These are phyloP conservation scores for Eulemur mongoz DNA, from an alignment of 2,797 vertebrate species.

Conservation along the genomic window DNA sequence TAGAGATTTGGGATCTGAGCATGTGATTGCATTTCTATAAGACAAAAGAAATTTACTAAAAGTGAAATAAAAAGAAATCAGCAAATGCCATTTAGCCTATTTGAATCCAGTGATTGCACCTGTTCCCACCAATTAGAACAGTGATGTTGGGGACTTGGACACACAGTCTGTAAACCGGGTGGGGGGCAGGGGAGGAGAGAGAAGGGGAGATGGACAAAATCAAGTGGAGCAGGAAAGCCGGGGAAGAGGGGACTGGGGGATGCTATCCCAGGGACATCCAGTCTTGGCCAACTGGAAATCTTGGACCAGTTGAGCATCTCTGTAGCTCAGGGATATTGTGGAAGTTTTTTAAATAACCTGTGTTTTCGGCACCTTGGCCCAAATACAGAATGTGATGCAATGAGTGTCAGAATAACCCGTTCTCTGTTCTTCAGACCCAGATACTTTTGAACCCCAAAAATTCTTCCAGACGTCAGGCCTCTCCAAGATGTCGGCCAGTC, in stretches of 20 bases:
- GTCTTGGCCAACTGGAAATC: not conserved
- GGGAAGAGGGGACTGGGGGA: rapidly evolving
- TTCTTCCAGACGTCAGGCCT: constrained; percentile 97
- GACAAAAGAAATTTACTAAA: not conserved
- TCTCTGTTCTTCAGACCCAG: constrained; percentile 89
- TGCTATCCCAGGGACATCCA: not conserved
- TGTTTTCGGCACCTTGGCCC: constrained; percentile 13
- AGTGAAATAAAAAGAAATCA: not conserved
- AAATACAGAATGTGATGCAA: not conserved
- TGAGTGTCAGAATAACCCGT: not conserved
- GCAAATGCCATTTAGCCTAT: not conserved
- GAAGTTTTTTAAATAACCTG: not conserved
- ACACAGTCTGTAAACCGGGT: not conserved
- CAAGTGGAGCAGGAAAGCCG: not conserved
- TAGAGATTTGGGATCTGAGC: not conserved
- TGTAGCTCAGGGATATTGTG: not conserved
- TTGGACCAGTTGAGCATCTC: not conserved
- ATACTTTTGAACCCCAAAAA: constrained; percentile 95
- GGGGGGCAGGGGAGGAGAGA: rapidly evolving
- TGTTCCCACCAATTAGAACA: not conserved
- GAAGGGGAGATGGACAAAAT: not conserved
- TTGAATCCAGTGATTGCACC: not conserved
- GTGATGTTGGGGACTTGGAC: not conserved
- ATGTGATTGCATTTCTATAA: not conserved
- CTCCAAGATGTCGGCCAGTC: constrained; percentile 91